phyloP scores from a whole-genome alignment of 2,797 vertebrate species.

The Girardinus metallicus region DNA sequence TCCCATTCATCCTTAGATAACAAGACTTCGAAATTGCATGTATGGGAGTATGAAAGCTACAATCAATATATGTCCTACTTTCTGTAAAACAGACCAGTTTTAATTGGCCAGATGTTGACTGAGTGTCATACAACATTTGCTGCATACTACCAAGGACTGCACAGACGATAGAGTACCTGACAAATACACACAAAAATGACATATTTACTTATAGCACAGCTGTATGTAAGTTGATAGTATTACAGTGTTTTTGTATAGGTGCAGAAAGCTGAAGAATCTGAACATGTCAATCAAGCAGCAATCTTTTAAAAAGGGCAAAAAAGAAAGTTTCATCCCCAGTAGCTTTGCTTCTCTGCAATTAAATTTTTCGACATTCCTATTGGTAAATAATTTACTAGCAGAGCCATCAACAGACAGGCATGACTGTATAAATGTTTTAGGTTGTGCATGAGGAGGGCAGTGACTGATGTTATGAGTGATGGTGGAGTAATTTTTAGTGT shows the following conservation, averaged over 20 bases:
- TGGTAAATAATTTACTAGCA: slow-evolving; percentile 75
- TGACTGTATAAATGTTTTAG: slow-evolving; percentile 76
- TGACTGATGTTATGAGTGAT: slow-evolving; percentile 66
- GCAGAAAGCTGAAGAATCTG: slow-evolving; percentile 37
- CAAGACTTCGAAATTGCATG: slow-evolving; percentile 11
- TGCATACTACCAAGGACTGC: slow-evolving; percentile 17
- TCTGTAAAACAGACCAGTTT: slow-evolving; percentile 9
- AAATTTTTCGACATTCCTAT: slow-evolving; percentile 74
- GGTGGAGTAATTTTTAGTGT: slow-evolving; percentile 61
- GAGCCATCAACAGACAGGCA: slow-evolving; percentile 77
- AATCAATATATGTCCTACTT: slow-evolving; percentile 16
- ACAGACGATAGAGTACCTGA: slow-evolving; percentile 32
- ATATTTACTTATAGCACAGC: slow-evolving; percentile 23
- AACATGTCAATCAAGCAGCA: slow-evolving; percentile 34
- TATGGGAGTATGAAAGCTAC: slow-evolving; percentile 12
- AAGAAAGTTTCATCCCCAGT: slow-evolving; percentile 47
- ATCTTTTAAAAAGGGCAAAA: slow-evolving; percentile 31
- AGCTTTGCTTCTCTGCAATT: slow-evolving; percentile 66
- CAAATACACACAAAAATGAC: slow-evolving; percentile 14
- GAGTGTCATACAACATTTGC: slow-evolving; percentile 34
- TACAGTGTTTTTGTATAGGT: slow-evolving; percentile 53
- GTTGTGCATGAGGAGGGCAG: slow-evolving; percentile 59
- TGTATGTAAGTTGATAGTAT: slow-evolving; percentile 44
- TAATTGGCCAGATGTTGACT: slow-evolving; percentile 56
- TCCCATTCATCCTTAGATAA: slow-evolving; percentile 7